Evolutionary conservation across 2,113 vertebrate genomes (phyloP), one percentile per base, ranked within the genome.

Genomic region (Gallinago paraguaiae): DNA sequence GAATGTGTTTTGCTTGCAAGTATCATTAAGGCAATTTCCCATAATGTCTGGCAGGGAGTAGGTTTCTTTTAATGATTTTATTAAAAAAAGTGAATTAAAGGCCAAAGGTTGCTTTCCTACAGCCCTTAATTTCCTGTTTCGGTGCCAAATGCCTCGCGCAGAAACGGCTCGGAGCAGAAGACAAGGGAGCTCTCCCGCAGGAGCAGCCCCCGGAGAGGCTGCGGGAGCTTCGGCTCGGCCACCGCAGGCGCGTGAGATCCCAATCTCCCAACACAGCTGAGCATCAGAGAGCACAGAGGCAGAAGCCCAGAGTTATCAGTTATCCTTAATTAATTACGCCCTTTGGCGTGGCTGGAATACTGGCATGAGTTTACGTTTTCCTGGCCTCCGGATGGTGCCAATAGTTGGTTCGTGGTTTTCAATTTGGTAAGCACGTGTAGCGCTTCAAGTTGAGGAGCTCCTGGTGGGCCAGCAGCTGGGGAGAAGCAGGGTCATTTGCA

Each of bases 31-130:
- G 75, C 88, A 72, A 92, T 93, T 97, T 88, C 95, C 94, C 89
- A 97, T 88, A 88, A 90, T 86, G 84, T 97, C 96, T 97, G 92
- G 90, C 87, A 95, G 84, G 60, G 94, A 96, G 83, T 63, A 69
- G 90, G 84, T 89, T 91, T 92, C 91, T 96, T 95, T 86, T 95
- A 97, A 97, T 97, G 95, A 95, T 97, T 98, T 98, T 98, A 98
- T 98, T 98, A 96, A 98, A 97, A 97, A 39, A 98, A 97, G 93
- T 88, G 95, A 97, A 98, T 97, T 97, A 97, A 98, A 98, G 95
- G 96, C 92, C 97, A 97, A 95, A 97, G 94, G 97, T 96, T 95
- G 95, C 91, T 97, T 97, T 97, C 90, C 92, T 97, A 87, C 87
- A 95, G 96, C 79, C 93, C 95, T 98, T 97, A 97, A 98, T 98